Evolutionary conservation across 2,888 invertebrate species (phyloP).

Genomic region (Blastobasis lacticolella): DNA sequence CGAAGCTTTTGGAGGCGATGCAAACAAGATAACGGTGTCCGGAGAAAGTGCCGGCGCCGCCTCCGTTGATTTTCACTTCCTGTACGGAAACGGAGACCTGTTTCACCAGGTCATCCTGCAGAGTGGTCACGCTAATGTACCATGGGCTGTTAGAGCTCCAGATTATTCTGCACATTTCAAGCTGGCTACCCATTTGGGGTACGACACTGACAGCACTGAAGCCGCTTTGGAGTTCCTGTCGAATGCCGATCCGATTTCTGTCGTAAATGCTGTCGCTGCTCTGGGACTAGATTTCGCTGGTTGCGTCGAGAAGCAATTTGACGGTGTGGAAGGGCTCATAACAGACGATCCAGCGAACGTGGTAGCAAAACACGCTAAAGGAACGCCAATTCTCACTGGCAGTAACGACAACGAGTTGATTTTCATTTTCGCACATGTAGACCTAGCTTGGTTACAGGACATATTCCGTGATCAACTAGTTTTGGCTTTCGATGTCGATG

Average conservation of each 20-base stretch:
- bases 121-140: conserved; percentile 17
- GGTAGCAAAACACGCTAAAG: conserved; percentile 17
- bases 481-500: conserved; percentile 17
- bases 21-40: conserved; percentile 31
- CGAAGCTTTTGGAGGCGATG: conserved; percentile 40
- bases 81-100: conserved; percentile 24
- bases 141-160: conserved; percentile 14
- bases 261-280: conserved; percentile 20
- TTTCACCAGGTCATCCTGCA: conserved; percentile 25
- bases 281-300: neutral
- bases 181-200: conserved; percentile 21
- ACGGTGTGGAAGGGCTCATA: conserved; percentile 26
- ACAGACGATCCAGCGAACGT: conserved; percentile 18
- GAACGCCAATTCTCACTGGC: conserved; percentile 26
- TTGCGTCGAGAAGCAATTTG: conserved; percentile 27
- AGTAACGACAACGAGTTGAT: conserved; percentile 22
- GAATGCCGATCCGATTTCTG: conserved; percentile 16
- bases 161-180: conserved; percentile 13
- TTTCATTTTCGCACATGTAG: neutral
- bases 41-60: conserved; percentile 42
- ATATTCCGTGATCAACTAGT: neutral
- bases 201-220: too few species aligned
- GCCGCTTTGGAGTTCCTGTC: conserved; percentile 26
- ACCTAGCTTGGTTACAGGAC: neutral
- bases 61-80: conserved; percentile 35